A percentile compares a stretch with the other conserved stretches of the same genome.
Evolutionary conservation across 2,113 vertebrate genomes (phyloP).

Genomic region (Xenus cinereus): DNA sequence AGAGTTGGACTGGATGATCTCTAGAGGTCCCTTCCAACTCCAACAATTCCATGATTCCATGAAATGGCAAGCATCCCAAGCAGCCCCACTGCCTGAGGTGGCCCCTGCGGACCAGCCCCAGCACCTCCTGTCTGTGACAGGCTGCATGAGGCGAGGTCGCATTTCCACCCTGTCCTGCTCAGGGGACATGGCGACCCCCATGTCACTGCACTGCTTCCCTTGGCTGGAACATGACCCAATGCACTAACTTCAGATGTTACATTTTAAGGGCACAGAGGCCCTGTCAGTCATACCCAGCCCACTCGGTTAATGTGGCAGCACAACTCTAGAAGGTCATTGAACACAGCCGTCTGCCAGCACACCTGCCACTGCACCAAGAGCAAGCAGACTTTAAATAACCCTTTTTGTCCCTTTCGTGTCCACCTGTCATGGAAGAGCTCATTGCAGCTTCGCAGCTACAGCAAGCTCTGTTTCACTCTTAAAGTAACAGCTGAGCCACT

Average conservation of each 20-base stretch:
- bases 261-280: background rate
- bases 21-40: no score
- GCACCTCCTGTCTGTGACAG: background rate
- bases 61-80: accelerated
- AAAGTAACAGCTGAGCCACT: background rate
- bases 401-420: constrained; percentile 49
- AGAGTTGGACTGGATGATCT: no score
- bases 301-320: background rate
- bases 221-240: background rate
- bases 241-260: background rate
- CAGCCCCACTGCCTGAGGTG: accelerated
- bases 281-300: constrained; percentile 12
- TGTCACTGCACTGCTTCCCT: accelerated
- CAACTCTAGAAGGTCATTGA: constrained; percentile 19
- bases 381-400: constrained; percentile 47
- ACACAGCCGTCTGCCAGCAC: constrained; percentile 29
- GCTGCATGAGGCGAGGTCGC: background rate
- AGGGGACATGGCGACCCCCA: accelerated
- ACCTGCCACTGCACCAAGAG: constrained; percentile 14
- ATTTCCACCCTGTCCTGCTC: accelerated
- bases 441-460: background rate
- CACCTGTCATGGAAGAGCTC: constrained; percentile 38
- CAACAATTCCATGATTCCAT: no score
- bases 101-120: accelerated
- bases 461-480: background rate